Conservation (phyloP, 2,113 vertebrate species). For the Nothocercus julius region DNA sequence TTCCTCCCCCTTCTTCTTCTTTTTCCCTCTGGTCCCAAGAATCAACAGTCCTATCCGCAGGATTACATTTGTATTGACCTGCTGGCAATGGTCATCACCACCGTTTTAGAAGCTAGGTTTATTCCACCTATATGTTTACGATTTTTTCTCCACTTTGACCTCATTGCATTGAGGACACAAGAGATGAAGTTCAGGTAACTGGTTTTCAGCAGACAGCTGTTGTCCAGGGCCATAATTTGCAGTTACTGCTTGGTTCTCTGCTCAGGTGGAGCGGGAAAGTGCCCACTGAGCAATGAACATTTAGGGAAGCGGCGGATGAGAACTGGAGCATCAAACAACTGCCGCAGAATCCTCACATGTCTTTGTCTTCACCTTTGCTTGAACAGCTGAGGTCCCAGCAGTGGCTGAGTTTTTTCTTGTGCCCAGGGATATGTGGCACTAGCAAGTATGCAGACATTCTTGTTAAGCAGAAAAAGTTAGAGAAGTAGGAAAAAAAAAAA, state of each 20-base stretch:
- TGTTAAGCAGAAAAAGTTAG: background rate
- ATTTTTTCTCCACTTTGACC: background rate
- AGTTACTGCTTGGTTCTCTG: background rate
- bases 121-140: too few relatives aligned
- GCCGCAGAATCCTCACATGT: fast-evolving
- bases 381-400: background rate
- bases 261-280: background rate
- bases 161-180: too few relatives aligned
- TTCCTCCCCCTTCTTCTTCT: too few relatives aligned
- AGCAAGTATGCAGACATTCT: background rate
- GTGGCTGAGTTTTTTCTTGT: background rate
- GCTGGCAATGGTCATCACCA: background rate
- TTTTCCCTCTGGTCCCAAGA: too few relatives aligned
- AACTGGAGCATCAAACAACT: background rate
- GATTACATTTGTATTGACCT: too few relatives aligned
- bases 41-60: too few relatives aligned
- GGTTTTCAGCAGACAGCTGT: background rate
- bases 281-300: background rate
- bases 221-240: background rate
- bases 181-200: background rate
- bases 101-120: background rate
- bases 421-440: background rate
- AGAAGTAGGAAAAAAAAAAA: background rate
- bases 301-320: background rate
- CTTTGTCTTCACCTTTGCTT: background rate